These are phyloP conservation scores for Tarsius wallacei DNA, from an alignment of 2,797 vertebrate species.

Conservation along the genomic window DNA sequence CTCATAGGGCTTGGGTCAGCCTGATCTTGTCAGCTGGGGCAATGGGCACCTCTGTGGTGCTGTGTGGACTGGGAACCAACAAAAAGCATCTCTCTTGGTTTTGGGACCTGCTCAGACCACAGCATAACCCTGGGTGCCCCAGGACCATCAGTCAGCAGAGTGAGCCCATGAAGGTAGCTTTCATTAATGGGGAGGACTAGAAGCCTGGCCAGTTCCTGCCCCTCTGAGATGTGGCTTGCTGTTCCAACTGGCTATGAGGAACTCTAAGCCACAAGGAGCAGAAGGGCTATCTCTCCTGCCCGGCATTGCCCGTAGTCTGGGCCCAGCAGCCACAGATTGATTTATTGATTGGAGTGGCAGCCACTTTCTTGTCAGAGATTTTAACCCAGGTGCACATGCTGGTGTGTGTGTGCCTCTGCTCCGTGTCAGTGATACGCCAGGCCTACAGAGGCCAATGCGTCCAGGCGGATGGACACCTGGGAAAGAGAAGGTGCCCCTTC, in stretches of 20 bases:
- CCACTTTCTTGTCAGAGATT: neutral
- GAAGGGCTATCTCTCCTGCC: neutral
- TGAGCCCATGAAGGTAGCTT: too few relatives aligned
- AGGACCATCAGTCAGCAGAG: neutral
- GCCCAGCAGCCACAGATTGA: rapidly evolving
- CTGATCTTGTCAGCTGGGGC: rapidly evolving
- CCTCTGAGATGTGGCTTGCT: neutral
- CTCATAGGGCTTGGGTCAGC: neutral
- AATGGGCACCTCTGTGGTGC: neutral
- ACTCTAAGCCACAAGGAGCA: too few relatives aligned
- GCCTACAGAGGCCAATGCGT: too few relatives aligned
- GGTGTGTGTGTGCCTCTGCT: neutral
- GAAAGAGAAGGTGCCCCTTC: neutral
- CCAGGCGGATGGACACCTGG: neutral
- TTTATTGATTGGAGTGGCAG: neutral
- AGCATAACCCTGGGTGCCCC: neutral
- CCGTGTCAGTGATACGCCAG: too few relatives aligned
- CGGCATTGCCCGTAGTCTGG: rapidly evolving
- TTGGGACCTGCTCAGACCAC: neutral
- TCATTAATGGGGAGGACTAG: neutral
- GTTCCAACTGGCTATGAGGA: neutral
- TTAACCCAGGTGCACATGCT: neutral
- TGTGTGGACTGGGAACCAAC: neutral
- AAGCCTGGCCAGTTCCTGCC: neutral
- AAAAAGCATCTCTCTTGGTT: too few relatives aligned